phyloP scores from a whole-genome alignment of 1,140 invertebrate species.

The Melipona quadrifasciata region DNA sequence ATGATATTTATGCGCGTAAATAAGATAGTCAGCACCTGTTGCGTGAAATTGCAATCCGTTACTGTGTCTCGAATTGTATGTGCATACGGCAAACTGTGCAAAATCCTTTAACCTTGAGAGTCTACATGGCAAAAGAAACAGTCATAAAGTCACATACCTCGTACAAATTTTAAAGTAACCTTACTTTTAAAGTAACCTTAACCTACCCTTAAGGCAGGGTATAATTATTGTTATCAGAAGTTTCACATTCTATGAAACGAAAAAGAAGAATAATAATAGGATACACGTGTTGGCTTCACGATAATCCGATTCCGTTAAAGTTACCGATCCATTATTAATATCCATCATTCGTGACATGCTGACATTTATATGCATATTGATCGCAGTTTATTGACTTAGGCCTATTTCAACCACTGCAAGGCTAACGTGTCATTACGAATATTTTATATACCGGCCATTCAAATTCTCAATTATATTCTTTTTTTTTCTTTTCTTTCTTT shows the following conservation, averaged over 20 bases:
- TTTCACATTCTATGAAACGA: not conserved
- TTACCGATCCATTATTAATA: constrained; percentile 56
- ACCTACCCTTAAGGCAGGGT: no score
- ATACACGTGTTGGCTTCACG: not conserved
- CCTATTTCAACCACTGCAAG: constrained; percentile 33
- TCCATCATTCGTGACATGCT: constrained; percentile 62
- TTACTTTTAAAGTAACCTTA: not conserved
- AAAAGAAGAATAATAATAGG: not conserved
- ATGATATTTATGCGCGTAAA: not conserved
- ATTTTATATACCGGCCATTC: not conserved
- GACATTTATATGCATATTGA: constrained; percentile 70
- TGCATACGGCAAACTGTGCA: not conserved
- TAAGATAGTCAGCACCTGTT: constrained; percentile 12
- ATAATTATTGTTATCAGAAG: not conserved
- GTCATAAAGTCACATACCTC: not conserved
- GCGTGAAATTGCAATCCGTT: not conserved
- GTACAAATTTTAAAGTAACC: not conserved
- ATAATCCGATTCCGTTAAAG: not conserved
- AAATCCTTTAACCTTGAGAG: not conserved
- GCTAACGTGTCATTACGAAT: not conserved
- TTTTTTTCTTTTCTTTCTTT: not conserved
- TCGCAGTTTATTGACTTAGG: constrained; percentile 54
- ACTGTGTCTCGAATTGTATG: not conserved
- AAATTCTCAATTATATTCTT: not conserved
- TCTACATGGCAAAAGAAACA: not conserved